Base-by-base conservation (phyloP, 64 coral and sea anemone species). In the Anthopleura sola region DNA sequence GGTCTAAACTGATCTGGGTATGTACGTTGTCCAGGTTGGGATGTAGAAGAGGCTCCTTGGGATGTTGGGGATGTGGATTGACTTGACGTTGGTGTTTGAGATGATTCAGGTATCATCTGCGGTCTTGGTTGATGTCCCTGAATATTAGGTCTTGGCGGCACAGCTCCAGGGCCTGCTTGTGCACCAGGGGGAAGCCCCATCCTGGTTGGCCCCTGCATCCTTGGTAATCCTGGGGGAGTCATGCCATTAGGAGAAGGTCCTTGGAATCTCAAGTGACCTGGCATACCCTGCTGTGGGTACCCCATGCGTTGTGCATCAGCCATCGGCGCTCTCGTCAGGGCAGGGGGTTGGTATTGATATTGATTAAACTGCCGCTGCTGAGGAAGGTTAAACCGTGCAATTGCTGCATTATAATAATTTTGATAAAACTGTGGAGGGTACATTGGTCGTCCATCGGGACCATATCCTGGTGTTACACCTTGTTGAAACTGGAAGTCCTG, bases 381-480 rank as follows among this genome's bases (percentile, higher is more conserved):
- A 29, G 94, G 69, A 83, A 97, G 90, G 13, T 89, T 76, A 50
- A 78, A 97, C 49, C 87, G 78, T 26, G 90, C 71, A 55, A 92
- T 93, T 86, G 90, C 87, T 13, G 89, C 86, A 32, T 90, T 97
- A 53, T 91, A 97, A 28, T 80, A 64, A 77, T 97, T 97, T 83
- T 92, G 94, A 78, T 97, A 97, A 55, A 97, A 97, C 62, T 97
- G 90, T 68, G 94, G 90, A 13, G 94, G 90, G 60, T 97, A 97
- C 3, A 97, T 6, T 14, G 94, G 90, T 19, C 87, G 78, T 0
- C 94, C 94, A 84, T 97, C 94, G 0, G 94, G 87, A 36, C 90
- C 87, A 90, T 92, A 97, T 11, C 90, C 83, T 32, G 88, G 89
- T 20, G 93, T 58, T 44, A 39, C 75, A 20, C 76, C 57, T 21